phyloP scores from a whole-genome alignment of 92 coral and sea anemone species.

The Actinernus sp. region DNA sequence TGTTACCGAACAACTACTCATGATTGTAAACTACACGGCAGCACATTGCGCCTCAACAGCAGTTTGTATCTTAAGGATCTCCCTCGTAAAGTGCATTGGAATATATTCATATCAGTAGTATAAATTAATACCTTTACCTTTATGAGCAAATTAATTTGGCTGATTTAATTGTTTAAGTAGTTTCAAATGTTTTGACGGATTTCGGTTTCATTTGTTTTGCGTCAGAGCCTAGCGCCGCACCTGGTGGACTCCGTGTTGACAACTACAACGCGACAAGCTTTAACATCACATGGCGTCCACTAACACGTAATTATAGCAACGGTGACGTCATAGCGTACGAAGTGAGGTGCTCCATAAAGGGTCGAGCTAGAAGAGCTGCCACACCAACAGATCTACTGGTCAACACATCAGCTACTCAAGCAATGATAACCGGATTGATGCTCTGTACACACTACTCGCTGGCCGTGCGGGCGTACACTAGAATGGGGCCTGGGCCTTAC shows the following conservation, averaged over 20 bases:
- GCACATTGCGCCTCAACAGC: too few species aligned
- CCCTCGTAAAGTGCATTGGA: too few species aligned
- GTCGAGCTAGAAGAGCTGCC: background rate
- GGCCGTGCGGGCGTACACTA: constrained; percentile 41
- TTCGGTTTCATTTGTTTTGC: background rate
- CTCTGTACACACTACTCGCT: constrained; percentile 16
- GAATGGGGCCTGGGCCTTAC: constrained; percentile 39
- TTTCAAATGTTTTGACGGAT: too few species aligned
- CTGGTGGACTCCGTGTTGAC: background rate
- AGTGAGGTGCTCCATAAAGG: background rate
- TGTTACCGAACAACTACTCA: too few species aligned
- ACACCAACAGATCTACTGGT: too few species aligned
- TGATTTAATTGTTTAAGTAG: too few species aligned
- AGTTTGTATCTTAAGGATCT: too few species aligned
- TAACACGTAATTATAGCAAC: constrained; percentile 9
- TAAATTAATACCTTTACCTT: too few species aligned
- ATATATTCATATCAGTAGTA: too few species aligned
- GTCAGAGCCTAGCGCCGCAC: constrained; percentile 11
- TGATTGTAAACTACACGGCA: too few species aligned
- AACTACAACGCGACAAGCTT: constrained; percentile 1
- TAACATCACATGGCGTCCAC: constrained; percentile 1
- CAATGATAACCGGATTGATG: background rate
- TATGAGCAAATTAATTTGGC: too few species aligned
- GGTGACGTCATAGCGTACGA: constrained; percentile 4
- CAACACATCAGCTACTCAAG: constrained; percentile 8